A percentile compares a stretch with the other conserved stretches of the same genome.
Evolutionary conservation across 2,113 vertebrate genomes (phyloP).

Genomic region (Cariama cristata): DNA sequence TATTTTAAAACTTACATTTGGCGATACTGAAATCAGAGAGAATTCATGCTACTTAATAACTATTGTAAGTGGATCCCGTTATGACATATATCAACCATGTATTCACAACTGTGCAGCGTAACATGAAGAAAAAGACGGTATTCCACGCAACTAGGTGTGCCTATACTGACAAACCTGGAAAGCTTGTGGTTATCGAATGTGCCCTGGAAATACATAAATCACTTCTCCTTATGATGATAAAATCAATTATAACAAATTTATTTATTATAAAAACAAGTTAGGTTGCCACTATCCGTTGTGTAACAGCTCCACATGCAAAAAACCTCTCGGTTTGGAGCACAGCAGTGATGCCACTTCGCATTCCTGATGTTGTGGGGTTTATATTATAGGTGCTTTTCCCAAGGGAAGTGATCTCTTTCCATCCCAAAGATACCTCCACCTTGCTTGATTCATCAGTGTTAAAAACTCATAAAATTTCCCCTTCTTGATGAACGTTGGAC

Average conservation of each 20-base stretch:
- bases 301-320: background rate
- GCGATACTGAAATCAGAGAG: background rate
- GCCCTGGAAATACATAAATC: background rate
- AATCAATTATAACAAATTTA: background rate
- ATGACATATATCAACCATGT: background rate
- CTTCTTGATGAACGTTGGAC: background rate
- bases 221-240: background rate
- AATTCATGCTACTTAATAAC: background rate
- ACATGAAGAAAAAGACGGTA: background rate
- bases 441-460: background rate
- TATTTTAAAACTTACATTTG: background rate
- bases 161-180: background rate
- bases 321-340: background rate
- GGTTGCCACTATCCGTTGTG: background rate
- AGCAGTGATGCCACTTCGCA: background rate
- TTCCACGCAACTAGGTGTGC: background rate
- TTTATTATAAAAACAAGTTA: background rate
- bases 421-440: background rate
- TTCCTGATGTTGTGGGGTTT: background rate
- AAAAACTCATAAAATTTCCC: background rate
- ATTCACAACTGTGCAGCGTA: rapidly evolving
- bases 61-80: background rate
- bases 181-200: background rate
- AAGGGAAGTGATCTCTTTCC: background rate
- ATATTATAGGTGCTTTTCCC: background rate